These are phyloP conservation scores for Hormiphora californensis DNA, from an alignment of 37 sponge, comb jelly and placozoan genomes.

Conservation along the genomic window DNA sequence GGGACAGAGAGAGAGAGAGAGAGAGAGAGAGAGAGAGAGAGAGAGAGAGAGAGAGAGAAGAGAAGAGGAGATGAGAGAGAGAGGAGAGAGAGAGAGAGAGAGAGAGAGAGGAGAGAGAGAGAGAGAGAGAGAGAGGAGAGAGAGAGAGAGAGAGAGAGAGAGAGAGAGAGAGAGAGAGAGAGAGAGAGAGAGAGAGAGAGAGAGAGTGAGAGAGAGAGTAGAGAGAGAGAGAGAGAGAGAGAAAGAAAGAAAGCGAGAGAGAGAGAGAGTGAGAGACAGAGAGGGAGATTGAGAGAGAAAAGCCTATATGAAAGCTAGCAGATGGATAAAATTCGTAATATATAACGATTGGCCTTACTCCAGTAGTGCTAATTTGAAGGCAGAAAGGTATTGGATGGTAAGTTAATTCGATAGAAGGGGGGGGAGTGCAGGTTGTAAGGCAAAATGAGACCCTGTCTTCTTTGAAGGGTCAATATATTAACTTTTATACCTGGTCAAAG, in stretches of 20 bases:
- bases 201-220: background rate
- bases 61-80: too few relatives aligned
- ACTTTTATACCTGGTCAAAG: slow-evolving; percentile 22
- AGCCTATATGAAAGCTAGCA: too few relatives aligned
- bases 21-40: too few relatives aligned
- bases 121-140: background rate
- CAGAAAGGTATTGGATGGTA: too few relatives aligned
- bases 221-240: background rate
- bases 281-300: background rate
- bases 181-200: background rate
- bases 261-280: background rate
- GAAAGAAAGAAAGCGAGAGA: background rate
- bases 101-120: background rate
- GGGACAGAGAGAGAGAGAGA: too few relatives aligned
- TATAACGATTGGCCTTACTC: too few relatives aligned
- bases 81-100: too few relatives aligned
- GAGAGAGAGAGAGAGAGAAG: too few relatives aligned
- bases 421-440: too few relatives aligned
- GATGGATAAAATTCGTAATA: background rate
- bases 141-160: background rate
- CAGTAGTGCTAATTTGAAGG: too few relatives aligned
- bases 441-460: background rate
- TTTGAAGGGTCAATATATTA: background rate
- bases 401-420: too few relatives aligned
- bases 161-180: background rate